phyloP scores from a whole-genome alignment of 2,113 vertebrate genomes.

The Python bivittatus region DNA sequence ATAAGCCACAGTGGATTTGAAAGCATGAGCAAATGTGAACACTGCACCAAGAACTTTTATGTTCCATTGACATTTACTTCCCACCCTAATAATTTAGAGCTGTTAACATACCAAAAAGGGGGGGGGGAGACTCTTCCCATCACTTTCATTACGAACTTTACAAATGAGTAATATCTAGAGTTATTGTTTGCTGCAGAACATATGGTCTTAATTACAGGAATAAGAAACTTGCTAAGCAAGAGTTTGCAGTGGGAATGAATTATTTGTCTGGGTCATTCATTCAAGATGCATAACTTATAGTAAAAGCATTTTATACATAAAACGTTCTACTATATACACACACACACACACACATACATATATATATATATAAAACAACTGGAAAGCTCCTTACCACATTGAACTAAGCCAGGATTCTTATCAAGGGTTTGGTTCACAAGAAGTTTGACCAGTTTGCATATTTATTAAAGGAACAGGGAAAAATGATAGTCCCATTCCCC shows the following conservation, averaged over 20 bases:
- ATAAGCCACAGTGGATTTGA: conserved; percentile 75
- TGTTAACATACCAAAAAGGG: conserved; percentile 67
- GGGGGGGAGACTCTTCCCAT: conserved; percentile 60
- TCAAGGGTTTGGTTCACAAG: background rate
- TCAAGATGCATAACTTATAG: conserved; percentile 31
- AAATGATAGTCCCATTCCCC: background rate
- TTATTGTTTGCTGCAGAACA: conserved; percentile 66
- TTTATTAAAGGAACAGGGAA: conserved; percentile 13
- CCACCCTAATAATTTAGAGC: conserved; percentile 72
- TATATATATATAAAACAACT: conserved; percentile 34
- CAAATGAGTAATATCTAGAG: conserved; percentile 69
- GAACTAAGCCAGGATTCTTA: conserved; percentile 29
- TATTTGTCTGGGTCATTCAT: conserved; percentile 61
- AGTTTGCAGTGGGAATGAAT: conserved; percentile 58
- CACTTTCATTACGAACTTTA: conserved; percentile 65
- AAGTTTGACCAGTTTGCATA: conserved; percentile 27
- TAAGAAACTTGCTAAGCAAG: conserved; percentile 54
- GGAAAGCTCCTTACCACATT: conserved; percentile 30
- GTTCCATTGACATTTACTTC: conserved; percentile 70
- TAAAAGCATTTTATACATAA: no score
- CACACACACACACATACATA: no score
- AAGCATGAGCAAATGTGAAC: conserved; percentile 67
- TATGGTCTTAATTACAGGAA: conserved; percentile 69
- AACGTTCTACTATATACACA: no score
- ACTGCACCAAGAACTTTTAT: conserved; percentile 71